Evolutionary conservation across 2,113 vertebrate species (phyloP).

Genomic region (Ceyx melanurus): DNA sequence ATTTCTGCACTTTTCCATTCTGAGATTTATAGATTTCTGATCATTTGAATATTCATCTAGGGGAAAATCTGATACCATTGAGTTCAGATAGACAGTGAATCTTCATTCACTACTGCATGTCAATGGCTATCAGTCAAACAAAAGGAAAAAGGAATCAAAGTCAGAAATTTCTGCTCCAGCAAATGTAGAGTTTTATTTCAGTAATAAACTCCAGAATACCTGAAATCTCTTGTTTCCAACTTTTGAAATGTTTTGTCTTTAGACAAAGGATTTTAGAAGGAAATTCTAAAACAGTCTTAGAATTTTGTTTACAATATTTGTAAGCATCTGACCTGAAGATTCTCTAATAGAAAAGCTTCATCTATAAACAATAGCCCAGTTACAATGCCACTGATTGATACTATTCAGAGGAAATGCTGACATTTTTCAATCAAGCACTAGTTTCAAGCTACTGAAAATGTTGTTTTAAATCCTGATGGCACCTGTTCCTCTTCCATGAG

Average conservation of each 20-base stretch:
- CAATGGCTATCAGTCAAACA: background rate
- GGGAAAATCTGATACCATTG: background rate
- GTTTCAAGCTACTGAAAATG: conserved; percentile 23
- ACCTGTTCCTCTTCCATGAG: conserved; percentile 13
- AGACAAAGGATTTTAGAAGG: background rate
- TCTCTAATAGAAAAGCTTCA: background rate
- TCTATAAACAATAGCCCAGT: background rate
- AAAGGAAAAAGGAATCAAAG: background rate
- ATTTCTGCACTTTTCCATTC: conserved; percentile 8
- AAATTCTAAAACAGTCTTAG: background rate
- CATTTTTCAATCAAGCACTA: background rate
- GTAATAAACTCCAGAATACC: background rate
- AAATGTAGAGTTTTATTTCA: background rate
- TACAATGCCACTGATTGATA: conserved; percentile 39
- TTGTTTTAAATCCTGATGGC: background rate
- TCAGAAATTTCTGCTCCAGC: background rate
- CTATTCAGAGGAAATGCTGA: conserved; percentile 42
- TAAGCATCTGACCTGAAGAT: conserved; percentile 4
- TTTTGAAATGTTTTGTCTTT: background rate
- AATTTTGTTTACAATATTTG: background rate
- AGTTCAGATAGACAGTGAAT: conserved; percentile 22
- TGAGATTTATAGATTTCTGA: conserved; percentile 23
- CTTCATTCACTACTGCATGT: background rate
- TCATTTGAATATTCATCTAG: background rate
- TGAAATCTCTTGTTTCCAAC: background rate